Base-by-base conservation (phyloP, 1,140 invertebrate genomes). In the Telenomus remus region DNA sequence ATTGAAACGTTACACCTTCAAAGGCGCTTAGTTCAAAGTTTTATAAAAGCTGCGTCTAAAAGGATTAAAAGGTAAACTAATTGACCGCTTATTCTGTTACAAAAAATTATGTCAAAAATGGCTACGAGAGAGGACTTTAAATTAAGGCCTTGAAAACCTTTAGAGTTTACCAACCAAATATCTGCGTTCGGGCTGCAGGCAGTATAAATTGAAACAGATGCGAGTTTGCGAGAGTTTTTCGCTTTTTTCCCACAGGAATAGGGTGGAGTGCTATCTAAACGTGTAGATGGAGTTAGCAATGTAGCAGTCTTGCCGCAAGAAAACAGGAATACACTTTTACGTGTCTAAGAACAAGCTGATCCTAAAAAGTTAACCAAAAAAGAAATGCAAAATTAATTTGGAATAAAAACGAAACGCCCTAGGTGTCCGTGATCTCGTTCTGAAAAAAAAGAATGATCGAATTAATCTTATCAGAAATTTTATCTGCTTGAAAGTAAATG, bases 151-250 rank as follows among this genome's bases (percentile, higher is more conserved):
- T 42, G 44, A 65, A 64, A 76, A 64, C 53, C 59, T 68, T 76
- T 57, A 44, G 55, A 70, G 65, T 76, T 75, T 75, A 64, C 72
- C 57, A 68, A 69, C 57, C 64, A 68, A 75, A 75, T 75, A 75
- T 69, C 59, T 68, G 64, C 61, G 72, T 48, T 59, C 56, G 65
- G 55, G 60, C 55, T 76, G 80, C 81, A 77, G 81, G 79, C 79
- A 73, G 83, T 82, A 86, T 85, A 85, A 87, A 86, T 87, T 87
- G 85, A 86, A 86, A 87, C 85, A 83, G 85, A 87, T 87, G 85
- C 84, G 85, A 86, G 85, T 87, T 86, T 82, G 82, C 80, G 51
- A 72, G 82, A 87, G 82, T 86, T 87, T 86, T 87, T 87, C 85
- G 81, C 72, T 79, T 76, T 66, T 56, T 65, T 81, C 74, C 81